These are phyloP conservation scores for Hymenopus coronatus DNA, from an alignment of 2,888 invertebrate genomes.

Conservation along the genomic window DNA sequence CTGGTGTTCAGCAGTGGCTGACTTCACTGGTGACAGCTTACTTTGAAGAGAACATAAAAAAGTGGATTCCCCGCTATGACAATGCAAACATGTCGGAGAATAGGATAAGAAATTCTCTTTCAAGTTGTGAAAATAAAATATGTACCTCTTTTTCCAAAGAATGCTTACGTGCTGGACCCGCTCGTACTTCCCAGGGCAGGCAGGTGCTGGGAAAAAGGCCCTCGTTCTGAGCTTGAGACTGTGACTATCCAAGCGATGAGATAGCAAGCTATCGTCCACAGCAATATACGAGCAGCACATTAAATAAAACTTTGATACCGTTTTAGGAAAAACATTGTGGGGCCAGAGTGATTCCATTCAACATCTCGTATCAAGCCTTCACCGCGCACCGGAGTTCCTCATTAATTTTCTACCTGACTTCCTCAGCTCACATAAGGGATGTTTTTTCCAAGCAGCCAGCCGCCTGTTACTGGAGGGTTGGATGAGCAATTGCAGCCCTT, in stretches of 20 bases:
- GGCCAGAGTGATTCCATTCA: not conserved
- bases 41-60: too few species aligned
- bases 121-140: too few species aligned
- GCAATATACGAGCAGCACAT: not conserved
- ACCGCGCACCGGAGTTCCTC: not conserved
- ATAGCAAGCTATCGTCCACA: not conserved
- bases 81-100: too few species aligned
- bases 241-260: not conserved
- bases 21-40: too few species aligned
- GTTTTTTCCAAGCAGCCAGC: not conserved
- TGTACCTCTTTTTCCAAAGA: too few species aligned
- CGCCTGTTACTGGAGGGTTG: not conserved
- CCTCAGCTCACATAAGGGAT: not conserved
- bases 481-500: not conserved
- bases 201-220: too few species aligned
- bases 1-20: too few species aligned
- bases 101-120: too few species aligned
- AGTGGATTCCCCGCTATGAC: too few species aligned
- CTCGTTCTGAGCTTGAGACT: not conserved
- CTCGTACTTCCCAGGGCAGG: too few species aligned
- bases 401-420: conserved; percentile 19
- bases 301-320: not conserved
- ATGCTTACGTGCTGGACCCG: too few species aligned
- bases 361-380: not conserved
- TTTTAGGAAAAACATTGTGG: not conserved